phyloP scores from a whole-genome alignment of 1,140 invertebrate species.

The Callitettix versicolor region DNA sequence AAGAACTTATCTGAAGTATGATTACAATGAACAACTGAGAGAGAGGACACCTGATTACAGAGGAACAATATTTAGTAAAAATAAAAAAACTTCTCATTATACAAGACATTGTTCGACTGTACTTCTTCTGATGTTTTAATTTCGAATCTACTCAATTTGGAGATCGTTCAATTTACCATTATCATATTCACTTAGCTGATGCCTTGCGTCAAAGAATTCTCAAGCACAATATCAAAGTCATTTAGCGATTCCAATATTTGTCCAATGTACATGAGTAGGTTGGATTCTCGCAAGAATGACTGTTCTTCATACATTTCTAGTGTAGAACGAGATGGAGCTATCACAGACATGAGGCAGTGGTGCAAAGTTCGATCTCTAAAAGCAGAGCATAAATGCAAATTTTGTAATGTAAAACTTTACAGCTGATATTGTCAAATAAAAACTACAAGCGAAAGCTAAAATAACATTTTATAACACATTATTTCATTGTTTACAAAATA shows the following conservation, averaged over 20 bases:
- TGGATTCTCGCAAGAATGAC: slow-evolving; percentile 80
- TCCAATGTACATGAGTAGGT: slow-evolving; percentile 75
- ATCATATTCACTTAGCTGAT: slow-evolving; percentile 37
- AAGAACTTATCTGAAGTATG: too few species aligned
- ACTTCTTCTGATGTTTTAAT: too few species aligned
- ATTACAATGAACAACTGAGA: too few species aligned
- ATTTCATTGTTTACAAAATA: too few species aligned
- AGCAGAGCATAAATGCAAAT: slow-evolving; percentile 19
- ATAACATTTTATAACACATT: too few species aligned
- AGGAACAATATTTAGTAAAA: too few species aligned
- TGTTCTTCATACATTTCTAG: slow-evolving; percentile 91
- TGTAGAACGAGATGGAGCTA: slow-evolving; percentile 76
- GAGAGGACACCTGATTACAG: too few species aligned
- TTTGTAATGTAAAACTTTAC: slow-evolving; percentile 1
- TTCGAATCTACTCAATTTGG: too few species aligned
- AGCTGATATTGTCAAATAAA: slow-evolving; percentile 1
- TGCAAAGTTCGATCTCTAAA: slow-evolving; percentile 85
- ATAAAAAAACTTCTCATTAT: too few species aligned
- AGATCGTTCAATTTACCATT: too few species aligned
- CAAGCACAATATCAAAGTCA: slow-evolving; percentile 85
- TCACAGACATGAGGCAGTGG: slow-evolving; percentile 78
- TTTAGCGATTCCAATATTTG: slow-evolving; percentile 86
- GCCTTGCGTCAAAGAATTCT: slow-evolving; percentile 89
- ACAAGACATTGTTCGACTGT: too few species aligned
- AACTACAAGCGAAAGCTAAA: too few species aligned